Evolutionary conservation across 2,888 invertebrate genomes (phyloP).

Genomic region (Ligdia adustata): DNA sequence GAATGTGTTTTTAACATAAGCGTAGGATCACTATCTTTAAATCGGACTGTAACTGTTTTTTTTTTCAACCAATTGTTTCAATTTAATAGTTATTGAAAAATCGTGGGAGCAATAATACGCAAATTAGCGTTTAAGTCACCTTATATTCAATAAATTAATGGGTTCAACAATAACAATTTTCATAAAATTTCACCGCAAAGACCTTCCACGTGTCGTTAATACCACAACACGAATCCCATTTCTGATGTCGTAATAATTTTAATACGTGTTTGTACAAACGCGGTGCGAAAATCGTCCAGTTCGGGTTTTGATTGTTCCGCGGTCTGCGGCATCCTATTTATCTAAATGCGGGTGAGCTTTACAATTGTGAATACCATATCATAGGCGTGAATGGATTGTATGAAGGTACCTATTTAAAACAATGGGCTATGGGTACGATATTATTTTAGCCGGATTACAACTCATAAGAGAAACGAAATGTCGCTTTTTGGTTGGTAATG

Average conservation of each 20-base stretch:
- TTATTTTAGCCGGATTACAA: background rate
- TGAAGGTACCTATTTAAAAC: background rate
- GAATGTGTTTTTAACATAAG: too few species aligned
- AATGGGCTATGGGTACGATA: background rate
- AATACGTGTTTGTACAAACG: constrained; percentile 9
- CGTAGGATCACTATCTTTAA: too few species aligned
- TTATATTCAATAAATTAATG: too few species aligned
- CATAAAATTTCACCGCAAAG: background rate
- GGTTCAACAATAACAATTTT: background rate
- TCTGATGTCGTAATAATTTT: constrained; percentile 11
- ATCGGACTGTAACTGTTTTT: too few species aligned
- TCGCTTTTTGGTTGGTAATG: background rate
- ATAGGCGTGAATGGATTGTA: background rate
- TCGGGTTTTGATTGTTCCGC: constrained; percentile 16
- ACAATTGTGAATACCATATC: constrained; percentile 4
- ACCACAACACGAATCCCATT: constrained; percentile 4
- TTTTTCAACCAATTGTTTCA: too few species aligned
- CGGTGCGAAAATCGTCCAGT: constrained; percentile 5
- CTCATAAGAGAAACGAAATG: background rate
- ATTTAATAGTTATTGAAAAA: too few species aligned
- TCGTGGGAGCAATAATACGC: too few species aligned
- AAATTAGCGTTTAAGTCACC: too few species aligned
- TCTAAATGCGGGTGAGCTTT: constrained; percentile 8
- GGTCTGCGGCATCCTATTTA: constrained; percentile 15
- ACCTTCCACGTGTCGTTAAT: background rate